Percentiles rank a stretch among this genome's conserved stretches.
phyloP scores from a whole-genome alignment of 2,113 vertebrate genomes.

The Papio anubis region DNA sequence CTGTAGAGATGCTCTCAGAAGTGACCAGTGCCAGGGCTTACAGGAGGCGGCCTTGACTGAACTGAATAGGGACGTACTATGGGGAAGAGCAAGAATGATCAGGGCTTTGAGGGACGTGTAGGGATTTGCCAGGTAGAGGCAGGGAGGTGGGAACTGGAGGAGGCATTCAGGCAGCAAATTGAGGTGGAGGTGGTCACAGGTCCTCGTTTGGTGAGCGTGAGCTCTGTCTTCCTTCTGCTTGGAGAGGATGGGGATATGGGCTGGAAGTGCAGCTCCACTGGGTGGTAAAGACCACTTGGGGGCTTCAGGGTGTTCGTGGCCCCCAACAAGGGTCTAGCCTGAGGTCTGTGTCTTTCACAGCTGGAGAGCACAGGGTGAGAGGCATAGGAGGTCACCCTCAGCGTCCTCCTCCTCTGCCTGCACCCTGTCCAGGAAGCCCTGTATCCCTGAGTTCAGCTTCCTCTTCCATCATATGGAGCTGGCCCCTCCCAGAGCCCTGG shows the following conservation, averaged over 20 bases:
- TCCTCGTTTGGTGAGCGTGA: background rate
- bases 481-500: background rate
- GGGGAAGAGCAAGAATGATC: background rate
- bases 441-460: background rate
- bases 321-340: background rate
- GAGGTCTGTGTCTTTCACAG: background rate
- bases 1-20: too few species aligned
- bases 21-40: background rate
- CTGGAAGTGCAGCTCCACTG: background rate
- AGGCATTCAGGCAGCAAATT: background rate
- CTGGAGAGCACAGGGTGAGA: background rate
- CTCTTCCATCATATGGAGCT: background rate
- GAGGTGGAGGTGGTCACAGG: background rate
- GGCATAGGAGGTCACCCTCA: background rate
- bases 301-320: background rate
- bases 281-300: background rate
- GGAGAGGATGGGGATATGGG: background rate
- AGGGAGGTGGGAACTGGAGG: background rate
- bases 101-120: background rate
- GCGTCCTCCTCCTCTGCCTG: background rate
- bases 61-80: background rate
- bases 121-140: background rate
- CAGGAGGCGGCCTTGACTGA: too few species aligned
- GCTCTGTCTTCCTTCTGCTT: background rate
- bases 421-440: background rate